Base-by-base conservation (phyloP, 2,888 invertebrate species). In the Brachycybe producta region DNA sequence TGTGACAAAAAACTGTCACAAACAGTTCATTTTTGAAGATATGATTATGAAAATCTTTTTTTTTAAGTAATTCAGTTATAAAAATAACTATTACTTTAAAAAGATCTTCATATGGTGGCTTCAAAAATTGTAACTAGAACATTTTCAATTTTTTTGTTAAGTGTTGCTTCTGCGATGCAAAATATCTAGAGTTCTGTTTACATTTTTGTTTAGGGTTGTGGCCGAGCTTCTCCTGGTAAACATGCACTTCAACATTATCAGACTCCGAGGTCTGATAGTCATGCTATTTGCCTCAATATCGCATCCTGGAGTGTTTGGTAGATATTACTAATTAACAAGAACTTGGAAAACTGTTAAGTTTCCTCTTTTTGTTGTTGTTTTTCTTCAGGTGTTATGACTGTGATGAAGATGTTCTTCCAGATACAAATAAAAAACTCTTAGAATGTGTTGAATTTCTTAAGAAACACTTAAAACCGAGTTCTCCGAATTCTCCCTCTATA, bases 241-340 rank as follows among this genome's bases (percentile, higher is more conserved):
- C 86, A 87, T 67, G 83, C 84, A 0, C 63, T 80, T 23, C 73
- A 77, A 55, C 90, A 90, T 67, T 82, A 72, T 64, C 72, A 77
- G 63, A 81, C 76, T 1, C 81, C 83, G 0, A 79, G 76, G 61
- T 84, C 83, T 0, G 84, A 84, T 64, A 75, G 73, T 41, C 88
- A 88, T 51, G 74, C 77, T 2, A 64, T 88, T 52, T 79, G 78
- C 35, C 73, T 82, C 54, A 80, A 84, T 64, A 81, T 81, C 24
- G 75, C 75, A 30, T 68, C 74, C 21, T 83, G 81, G 76, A 75
- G 73, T 51, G 73, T 84, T 24, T 84, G 82, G 76, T 63, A 40
- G 27, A 39, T 43, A 17, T 5, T 4, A 21, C 15, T 41, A n/a
- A 3, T 41, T 15, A 48, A 35, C 13, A 30, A 26, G 3, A 1